Evolutionary conservation across 2,113 vertebrate species (phyloP).

Genomic region (Calidris pygmaea): DNA sequence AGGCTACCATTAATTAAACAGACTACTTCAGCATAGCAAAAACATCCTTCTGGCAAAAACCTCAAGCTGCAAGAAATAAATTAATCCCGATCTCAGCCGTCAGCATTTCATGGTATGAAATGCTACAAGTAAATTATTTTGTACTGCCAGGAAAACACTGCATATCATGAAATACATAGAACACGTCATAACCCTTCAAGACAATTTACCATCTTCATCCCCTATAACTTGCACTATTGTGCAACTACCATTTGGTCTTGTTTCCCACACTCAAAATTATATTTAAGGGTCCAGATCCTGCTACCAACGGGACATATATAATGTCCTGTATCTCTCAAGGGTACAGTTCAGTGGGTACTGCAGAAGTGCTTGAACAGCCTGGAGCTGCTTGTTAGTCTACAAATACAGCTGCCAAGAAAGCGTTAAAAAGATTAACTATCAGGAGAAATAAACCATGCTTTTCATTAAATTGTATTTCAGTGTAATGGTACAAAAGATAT

Average conservation of each 20-base stretch:
- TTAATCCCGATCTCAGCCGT: not conserved
- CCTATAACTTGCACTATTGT: not conserved
- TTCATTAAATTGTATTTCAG: not conserved
- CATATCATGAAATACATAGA: not conserved
- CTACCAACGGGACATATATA: not conserved
- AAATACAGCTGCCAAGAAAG: not conserved
- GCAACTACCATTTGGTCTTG: not conserved
- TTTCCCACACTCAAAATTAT: not conserved
- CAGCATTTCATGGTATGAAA: not conserved
- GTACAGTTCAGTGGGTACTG: not conserved
- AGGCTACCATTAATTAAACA: conserved; percentile 33
- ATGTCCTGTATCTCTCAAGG: not conserved
- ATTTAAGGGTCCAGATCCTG: not conserved
- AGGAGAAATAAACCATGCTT: conserved; percentile 2
- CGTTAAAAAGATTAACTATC: not conserved
- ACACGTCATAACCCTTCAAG: not conserved
- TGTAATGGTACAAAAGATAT: not conserved
- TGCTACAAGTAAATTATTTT: not conserved
- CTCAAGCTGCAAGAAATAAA: conserved; percentile 18
- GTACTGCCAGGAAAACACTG: not conserved
- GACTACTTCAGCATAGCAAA: not conserved
- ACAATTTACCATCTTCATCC: not conserved
- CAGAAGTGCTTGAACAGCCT: not conserved
- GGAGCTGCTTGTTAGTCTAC: not conserved
- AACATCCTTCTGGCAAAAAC: conserved; percentile 29